Evolutionary conservation across 1,140 invertebrate species (phyloP).

Genomic region (Nilaparvata lugens): DNA sequence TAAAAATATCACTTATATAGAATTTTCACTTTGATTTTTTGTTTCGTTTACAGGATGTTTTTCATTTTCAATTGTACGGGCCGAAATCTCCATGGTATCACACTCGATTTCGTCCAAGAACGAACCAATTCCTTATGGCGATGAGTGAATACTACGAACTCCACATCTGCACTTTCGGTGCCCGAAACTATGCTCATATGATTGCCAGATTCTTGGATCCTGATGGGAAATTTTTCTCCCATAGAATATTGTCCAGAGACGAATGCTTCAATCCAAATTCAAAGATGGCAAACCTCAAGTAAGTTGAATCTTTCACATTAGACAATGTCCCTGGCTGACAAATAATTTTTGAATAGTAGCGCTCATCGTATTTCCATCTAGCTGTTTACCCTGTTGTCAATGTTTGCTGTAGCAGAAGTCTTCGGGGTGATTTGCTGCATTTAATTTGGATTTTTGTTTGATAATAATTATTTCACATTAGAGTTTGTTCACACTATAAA

Average conservation of each 20-base stretch:
- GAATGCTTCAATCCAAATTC: conserved; percentile 94
- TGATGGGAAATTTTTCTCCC: conserved; percentile 81
- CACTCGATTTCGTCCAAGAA: conserved; percentile 83
- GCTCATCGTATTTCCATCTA: too few relatives aligned
- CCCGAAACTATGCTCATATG: conserved; percentile 93
- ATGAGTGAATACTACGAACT: conserved; percentile 87
- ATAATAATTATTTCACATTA: too few relatives aligned
- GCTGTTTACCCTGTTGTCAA: too few relatives aligned
- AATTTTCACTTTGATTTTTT: too few relatives aligned
- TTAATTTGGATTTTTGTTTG: too few relatives aligned
- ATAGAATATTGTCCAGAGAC: conserved; percentile 93
- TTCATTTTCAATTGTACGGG: conserved; percentile 85
- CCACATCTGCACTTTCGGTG: conserved; percentile 98
- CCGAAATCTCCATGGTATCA: conserved; percentile 82
- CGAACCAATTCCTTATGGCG: conserved; percentile 72
- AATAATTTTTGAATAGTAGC: too few relatives aligned
- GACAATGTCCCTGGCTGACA: too few relatives aligned
- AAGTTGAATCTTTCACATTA: conserved; percentile 28
- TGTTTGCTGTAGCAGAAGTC: too few relatives aligned
- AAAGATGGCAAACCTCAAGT: conserved; percentile 97
- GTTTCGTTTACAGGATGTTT: conserved; percentile 62
- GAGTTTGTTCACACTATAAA: too few relatives aligned
- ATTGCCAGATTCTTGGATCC: conserved; percentile 86
- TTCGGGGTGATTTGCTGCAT: too few relatives aligned
- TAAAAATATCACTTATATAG: too few relatives aligned